These are phyloP conservation scores for Clarias magur DNA, from an alignment of 2,113 vertebrate species.

Conservation along the genomic window DNA sequence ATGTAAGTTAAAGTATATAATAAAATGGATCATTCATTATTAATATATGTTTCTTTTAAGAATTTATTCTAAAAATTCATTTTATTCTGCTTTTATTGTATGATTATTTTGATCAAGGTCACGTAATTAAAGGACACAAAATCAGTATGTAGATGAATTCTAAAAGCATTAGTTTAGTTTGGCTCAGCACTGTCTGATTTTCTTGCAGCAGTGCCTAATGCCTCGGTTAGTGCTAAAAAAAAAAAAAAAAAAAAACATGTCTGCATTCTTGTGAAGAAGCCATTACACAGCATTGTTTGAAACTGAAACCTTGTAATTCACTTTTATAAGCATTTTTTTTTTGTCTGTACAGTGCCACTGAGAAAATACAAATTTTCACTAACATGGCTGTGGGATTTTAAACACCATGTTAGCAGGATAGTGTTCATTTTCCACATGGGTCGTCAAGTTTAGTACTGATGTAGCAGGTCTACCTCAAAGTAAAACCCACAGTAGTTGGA, in stretches of 20 bases:
- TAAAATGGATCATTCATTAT: not conserved
- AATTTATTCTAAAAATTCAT: no score
- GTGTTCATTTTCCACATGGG: constrained; percentile 14
- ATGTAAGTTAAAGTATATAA: not conserved
- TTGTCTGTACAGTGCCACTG: not conserved
- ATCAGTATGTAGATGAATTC: not conserved
- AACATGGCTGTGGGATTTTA: constrained; percentile 23
- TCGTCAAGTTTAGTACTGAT: not conserved
- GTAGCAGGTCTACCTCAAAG: not conserved
- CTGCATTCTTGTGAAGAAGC: constrained; percentile 9
- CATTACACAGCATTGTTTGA: constrained; percentile 22
- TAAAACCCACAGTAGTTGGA: not conserved
- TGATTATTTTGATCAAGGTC: not conserved
- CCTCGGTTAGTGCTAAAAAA: not conserved
- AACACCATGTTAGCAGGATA: constrained; percentile 14
- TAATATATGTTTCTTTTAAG: not conserved
- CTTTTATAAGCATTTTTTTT: not conserved
- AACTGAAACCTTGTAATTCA: constrained; percentile 18
- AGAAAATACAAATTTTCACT: not conserved
- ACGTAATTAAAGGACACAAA: not conserved
- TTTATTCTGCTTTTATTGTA: not conserved
- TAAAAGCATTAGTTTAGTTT: not conserved
- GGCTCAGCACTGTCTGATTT: not conserved
- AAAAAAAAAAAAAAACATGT: not conserved
- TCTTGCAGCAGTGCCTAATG: not conserved